phyloP scores from a whole-genome alignment of 2,797 vertebrate genomes.

The Syngnathus rostellatus region DNA sequence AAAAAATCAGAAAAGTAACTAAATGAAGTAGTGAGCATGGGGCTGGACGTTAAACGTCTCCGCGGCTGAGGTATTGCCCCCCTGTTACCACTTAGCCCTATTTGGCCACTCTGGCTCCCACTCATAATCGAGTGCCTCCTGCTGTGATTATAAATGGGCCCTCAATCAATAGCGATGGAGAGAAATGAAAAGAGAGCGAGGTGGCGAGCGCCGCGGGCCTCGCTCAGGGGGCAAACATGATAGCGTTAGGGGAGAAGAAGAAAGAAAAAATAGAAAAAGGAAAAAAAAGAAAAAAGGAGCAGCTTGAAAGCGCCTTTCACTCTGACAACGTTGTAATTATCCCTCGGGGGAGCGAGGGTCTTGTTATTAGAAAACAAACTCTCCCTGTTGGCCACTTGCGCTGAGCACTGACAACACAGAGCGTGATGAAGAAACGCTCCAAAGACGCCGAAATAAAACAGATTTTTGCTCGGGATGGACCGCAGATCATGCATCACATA shows the following conservation, averaged over 20 bases:
- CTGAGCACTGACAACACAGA: not conserved
- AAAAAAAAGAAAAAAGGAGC: conserved; percentile 69
- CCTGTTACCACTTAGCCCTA: conserved; percentile 70
- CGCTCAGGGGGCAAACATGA: conserved; percentile 77
- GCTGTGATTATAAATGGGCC: conserved; percentile 75
- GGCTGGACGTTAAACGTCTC: conserved; percentile 64
- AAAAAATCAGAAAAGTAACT: too few species aligned
- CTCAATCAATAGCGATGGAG: conserved; percentile 66
- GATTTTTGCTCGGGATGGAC: not conserved
- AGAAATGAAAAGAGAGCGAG: conserved; percentile 56
- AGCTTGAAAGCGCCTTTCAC: conserved; percentile 84
- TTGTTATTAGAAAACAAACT: conserved; percentile 79
- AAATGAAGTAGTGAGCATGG: too few species aligned
- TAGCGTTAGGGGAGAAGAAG: conserved; percentile 69
- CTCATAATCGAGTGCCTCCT: conserved; percentile 75
- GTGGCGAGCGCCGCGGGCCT: conserved; percentile 58
- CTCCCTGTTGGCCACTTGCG: conserved; percentile 72
- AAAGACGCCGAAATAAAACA: too few species aligned
- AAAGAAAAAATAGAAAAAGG: not conserved
- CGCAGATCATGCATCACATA: not conserved
- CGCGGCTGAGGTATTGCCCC: conserved; percentile 62
- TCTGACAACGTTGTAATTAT: conserved; percentile 80
- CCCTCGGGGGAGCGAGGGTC: conserved; percentile 73
- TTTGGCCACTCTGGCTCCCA: conserved; percentile 68
- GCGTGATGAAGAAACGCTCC: not conserved